Conservation (phyloP, 2,888 invertebrate genomes). For the Agonopterix heracliana region DNA sequence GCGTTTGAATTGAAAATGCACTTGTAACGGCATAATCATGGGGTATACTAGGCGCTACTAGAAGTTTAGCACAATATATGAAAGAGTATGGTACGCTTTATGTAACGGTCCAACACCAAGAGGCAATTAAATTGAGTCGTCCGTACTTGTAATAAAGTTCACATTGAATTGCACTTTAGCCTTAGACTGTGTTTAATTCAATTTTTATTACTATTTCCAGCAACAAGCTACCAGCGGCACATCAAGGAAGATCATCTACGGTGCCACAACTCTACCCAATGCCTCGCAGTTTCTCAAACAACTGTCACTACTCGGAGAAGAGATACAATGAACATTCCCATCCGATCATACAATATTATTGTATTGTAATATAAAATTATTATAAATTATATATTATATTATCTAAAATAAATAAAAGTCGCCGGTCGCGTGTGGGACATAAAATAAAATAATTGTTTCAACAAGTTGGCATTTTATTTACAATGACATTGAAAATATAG, state of each 20-base stretch:
- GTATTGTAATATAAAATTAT: constrained; percentile 4
- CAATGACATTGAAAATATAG: constrained; percentile 76
- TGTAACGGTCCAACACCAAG: too few relatives aligned
- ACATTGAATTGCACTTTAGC: neutral
- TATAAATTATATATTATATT: constrained; percentile 2
- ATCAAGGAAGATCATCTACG: constrained; percentile 92
- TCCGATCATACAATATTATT: constrained; percentile 2
- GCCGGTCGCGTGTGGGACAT: neutral
- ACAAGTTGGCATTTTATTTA: constrained; percentile 78
- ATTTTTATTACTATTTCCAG: constrained; percentile 63
- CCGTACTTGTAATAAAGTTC: too few relatives aligned
- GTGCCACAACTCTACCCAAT: constrained; percentile 95
- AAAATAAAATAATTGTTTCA: constrained; percentile 59
- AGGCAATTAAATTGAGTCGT: too few relatives aligned
- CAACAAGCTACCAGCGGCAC: constrained; percentile 80
- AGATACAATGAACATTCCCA: constrained; percentile 76
- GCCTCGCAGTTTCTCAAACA: constrained; percentile 96
- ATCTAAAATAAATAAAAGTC: neutral
- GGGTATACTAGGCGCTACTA: too few relatives aligned
- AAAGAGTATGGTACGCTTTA: too few relatives aligned
- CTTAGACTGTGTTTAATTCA: neutral
- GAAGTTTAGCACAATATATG: too few relatives aligned
- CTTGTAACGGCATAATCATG: too few relatives aligned
- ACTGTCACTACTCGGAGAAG: constrained; percentile 85
- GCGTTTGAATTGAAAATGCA: too few relatives aligned